These are phyloP conservation scores for Saguinus oedipus DNA, from an alignment of 2,797 vertebrate species.

Conservation along the genomic window DNA sequence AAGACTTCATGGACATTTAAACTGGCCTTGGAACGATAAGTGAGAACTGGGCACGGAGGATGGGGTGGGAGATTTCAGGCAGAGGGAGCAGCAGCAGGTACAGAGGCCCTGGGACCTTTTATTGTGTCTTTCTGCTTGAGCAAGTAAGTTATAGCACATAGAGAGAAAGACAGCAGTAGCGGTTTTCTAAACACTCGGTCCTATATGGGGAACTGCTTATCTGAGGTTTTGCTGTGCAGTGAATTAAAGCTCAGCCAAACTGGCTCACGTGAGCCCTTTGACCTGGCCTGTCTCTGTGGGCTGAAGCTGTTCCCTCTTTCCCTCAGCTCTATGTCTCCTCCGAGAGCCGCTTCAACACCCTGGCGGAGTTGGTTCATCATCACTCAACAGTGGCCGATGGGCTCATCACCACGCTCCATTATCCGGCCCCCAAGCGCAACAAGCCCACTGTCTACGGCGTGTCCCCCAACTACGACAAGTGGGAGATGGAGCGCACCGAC, in stretches of 20 bases:
- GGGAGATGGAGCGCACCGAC: constrained; percentile 99
- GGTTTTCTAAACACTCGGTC: fast-evolving
- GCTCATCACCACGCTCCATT: constrained; percentile 97
- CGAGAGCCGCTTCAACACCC: constrained; percentile 97
- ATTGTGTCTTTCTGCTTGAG: background rate
- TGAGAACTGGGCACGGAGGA: background rate
- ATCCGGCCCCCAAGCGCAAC: constrained; percentile 98
- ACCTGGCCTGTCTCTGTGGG: fast-evolving
- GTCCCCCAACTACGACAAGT: constrained; percentile 98
- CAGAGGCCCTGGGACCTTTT: background rate
- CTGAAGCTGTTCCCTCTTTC: constrained; percentile 31
- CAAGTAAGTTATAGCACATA: fast-evolving
- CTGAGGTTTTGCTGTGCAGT: fast-evolving
- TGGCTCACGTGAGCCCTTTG: fast-evolving
- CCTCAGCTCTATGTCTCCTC: constrained; percentile 96
- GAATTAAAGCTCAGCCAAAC: background rate
- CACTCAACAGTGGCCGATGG: constrained; percentile 97
- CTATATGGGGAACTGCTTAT: fast-evolving
- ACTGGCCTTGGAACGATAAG: background rate
- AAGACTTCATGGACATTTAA: fast-evolving
- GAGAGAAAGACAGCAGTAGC: background rate
- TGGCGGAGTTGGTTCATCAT: constrained; percentile 98
- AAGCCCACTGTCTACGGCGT: constrained; percentile 98
- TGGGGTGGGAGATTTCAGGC: background rate
- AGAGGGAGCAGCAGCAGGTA: background rate